Base-by-base conservation (phyloP, 2,888 invertebrate genomes). In the Gymnocheta viridis region DNA sequence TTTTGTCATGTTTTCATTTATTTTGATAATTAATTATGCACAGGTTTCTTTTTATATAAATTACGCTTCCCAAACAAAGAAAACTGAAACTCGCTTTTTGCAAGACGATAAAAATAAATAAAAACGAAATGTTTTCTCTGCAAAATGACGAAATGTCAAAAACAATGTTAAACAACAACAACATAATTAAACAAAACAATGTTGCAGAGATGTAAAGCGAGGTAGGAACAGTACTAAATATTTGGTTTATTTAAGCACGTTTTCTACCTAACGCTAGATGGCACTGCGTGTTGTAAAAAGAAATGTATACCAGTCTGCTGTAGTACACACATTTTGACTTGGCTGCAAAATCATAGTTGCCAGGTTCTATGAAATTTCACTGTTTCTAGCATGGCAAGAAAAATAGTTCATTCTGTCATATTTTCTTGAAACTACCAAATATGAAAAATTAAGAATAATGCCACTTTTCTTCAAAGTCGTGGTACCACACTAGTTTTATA, bases 51-150 rank as follows among this genome's bases (percentile, higher is more conserved):
- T 17, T 10, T 51, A 10, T 24, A 9, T 3, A 27, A 24, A 41
- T 2, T 10, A 27, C 1, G 2, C 22, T 7, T 27, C 6, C 0
- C 12, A 51, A 60, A 72, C 60, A 72, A 72, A 72, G 35, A 72
- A 58, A 58, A n/a, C n/a, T n/a, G 32, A 7, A 29, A 70, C 19
- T 38, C 14, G 14, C 24, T 54, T 69, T 24, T 54, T 38, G n/a
- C 41, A 2, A 54, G 54, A 54, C 56, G 19, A 41, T 7, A 5
- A 7, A 58, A 47, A 47, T 24, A 29, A 29, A 22, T 60, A n/a
- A 58, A n/a, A 24, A 12, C 1, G 49, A 58, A 44, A 32, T 2
- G 14, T 41, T 24, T 70, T 56, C 44, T 41, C n/a, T 47, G 24
- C 29, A 44, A 41, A 29, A 47, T 27, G 17, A 6, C 5, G 14